Conservation (phyloP, 92 coral and sea anemone species). For the Porites lobata region DNA sequence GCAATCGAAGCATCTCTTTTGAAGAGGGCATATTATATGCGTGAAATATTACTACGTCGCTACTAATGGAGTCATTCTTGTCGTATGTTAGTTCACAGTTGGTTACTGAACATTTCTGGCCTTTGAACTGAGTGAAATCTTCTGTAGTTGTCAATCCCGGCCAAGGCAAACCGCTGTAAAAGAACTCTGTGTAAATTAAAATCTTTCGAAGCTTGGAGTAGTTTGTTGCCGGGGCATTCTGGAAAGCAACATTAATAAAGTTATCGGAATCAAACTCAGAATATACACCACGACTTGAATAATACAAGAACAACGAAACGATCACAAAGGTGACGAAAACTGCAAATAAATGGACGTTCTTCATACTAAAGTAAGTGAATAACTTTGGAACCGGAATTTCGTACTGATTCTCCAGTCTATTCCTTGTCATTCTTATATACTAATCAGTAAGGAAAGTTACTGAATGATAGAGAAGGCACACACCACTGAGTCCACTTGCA, state of each 20-base stretch:
- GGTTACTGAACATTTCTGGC: neutral
- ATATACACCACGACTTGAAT: neutral
- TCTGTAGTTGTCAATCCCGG: neutral
- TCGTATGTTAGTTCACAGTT: conserved; percentile 49
- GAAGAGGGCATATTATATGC: conserved; percentile 48
- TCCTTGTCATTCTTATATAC: no score
- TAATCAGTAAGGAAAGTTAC: no score
- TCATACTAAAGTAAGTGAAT: neutral
- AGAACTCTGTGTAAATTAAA: conserved; percentile 1
- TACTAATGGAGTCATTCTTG: conserved; percentile 24
- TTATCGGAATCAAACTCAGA: neutral
- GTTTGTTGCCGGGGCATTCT: neutral
- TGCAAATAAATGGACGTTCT: neutral
- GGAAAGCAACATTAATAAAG: neutral
- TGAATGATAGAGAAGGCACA: no score
- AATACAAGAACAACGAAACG: neutral
- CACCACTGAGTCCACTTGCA: no score
- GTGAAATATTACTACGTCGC: conserved; percentile 60
- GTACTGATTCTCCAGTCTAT: no score
- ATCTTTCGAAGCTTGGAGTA: neutral
- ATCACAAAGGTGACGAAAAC: neutral
- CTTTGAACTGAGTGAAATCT: neutral
- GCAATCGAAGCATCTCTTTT: conserved; percentile 27
- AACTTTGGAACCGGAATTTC: no score
- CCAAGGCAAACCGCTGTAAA: neutral